These are phyloP conservation scores for Tyto alba DNA, from an alignment of 2,113 vertebrate genomes.

Conservation along the genomic window DNA sequence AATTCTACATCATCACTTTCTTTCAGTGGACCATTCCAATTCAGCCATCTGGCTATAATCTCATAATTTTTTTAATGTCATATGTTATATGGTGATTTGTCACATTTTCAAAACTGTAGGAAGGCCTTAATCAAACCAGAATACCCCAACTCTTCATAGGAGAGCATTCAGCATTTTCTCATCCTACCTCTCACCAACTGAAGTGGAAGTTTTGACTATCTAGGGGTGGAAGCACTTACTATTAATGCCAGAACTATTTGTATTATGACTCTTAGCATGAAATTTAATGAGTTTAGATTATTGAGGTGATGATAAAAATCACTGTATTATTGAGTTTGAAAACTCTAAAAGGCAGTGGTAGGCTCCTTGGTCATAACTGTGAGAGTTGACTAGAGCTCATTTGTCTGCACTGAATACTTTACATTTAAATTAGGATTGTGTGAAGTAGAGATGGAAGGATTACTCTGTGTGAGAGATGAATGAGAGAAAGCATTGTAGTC, in stretches of 20 bases:
- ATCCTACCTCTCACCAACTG: background rate
- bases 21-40: background rate
- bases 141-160: background rate
- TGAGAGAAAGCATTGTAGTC: slow-evolving; percentile 42
- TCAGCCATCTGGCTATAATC: background rate
- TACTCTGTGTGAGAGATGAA: slow-evolving; percentile 55
- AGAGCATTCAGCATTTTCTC: background rate
- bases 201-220: background rate
- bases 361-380: background rate
- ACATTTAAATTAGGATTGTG: slow-evolving; percentile 67
- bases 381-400: slow-evolving; percentile 25
- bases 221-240: background rate
- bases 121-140: background rate
- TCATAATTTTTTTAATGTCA: background rate
- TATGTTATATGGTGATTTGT: background rate
- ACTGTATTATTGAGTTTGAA: slow-evolving; percentile 8
- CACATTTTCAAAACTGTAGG: background rate
- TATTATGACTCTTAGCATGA: background rate
- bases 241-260: slow-evolving; percentile 10
- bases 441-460: slow-evolving; percentile 66
- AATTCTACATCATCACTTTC: background rate
- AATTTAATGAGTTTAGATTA: slow-evolving; percentile 21
- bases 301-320: slow-evolving; percentile 9
- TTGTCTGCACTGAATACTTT: slow-evolving; percentile 54
- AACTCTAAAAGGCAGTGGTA: slow-evolving; percentile 18